A percentile compares a stretch with the other conserved stretches of the same genome.
Conservation (phyloP, 2,113 vertebrate species). For the Sinocyclocheilus grahami region DNA sequence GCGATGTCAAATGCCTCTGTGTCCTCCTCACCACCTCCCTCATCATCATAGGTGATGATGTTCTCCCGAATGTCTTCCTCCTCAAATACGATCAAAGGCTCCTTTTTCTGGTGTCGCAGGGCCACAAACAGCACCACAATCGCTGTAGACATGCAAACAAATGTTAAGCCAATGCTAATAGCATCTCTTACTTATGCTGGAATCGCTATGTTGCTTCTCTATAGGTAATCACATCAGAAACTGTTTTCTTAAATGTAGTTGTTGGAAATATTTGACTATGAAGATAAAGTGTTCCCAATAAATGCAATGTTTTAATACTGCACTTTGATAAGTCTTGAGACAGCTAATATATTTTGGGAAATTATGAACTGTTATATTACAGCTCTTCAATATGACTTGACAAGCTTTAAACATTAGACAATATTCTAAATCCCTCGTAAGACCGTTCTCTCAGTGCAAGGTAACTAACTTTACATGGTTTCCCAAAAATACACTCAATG, state of each 20-base stretch:
- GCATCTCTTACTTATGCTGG: background rate
- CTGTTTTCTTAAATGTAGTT: background rate
- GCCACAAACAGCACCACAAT: constrained; percentile 96
- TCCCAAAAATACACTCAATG: too few relatives aligned
- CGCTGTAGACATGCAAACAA: constrained; percentile 64
- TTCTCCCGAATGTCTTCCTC: constrained; percentile 98
- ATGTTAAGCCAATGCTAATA: background rate
- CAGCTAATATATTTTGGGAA: constrained; percentile 12
- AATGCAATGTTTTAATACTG: background rate
- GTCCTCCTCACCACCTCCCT: constrained; percentile 86
- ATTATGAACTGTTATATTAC: background rate
- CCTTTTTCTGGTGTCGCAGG: constrained; percentile 93
- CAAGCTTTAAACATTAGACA: background rate
- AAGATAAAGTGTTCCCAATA: background rate
- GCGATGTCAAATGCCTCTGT: constrained; percentile 90
- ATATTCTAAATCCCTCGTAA: background rate
- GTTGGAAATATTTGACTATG: background rate
- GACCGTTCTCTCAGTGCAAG: too few relatives aligned
- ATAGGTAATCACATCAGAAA: background rate
- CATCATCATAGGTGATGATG: constrained; percentile 97
- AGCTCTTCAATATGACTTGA: background rate
- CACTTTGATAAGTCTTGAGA: background rate
- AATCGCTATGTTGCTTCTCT: background rate
- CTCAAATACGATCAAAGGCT: constrained; percentile 93
- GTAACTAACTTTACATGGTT: too few relatives aligned